Percentiles rank a stretch among this genome's conserved stretches.
These are phyloP conservation scores for Melozone crissalis DNA, from an alignment of 2,113 vertebrate species.

Conservation along the genomic window DNA sequence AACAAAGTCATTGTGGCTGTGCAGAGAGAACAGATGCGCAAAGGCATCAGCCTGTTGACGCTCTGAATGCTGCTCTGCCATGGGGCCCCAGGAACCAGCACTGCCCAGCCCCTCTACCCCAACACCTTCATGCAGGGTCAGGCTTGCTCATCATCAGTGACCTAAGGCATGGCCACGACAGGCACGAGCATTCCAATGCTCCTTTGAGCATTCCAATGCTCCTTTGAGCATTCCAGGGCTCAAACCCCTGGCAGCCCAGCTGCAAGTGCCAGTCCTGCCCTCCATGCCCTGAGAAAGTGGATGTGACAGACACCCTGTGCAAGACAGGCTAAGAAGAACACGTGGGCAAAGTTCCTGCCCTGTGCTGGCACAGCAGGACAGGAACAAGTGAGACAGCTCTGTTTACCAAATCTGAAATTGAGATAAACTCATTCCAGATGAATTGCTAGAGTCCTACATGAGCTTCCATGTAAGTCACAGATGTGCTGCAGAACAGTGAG, in stretches of 20 bases:
- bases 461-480: background rate
- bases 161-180: background rate
- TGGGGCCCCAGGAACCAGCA: background rate
- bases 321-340: background rate
- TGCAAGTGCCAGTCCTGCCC: background rate
- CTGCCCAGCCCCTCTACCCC: background rate
- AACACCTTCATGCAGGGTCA: background rate
- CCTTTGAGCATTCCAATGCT: background rate
- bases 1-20: conserved; percentile 96
- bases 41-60: background rate
- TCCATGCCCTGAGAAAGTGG: rapidly evolving
- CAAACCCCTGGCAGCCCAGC: background rate
- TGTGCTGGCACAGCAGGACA: background rate
- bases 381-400: background rate
- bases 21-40: background rate
- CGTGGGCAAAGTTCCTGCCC: background rate
- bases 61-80: background rate
- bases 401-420: background rate
- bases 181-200: rapidly evolving
- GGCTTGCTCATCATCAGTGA: background rate
- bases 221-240: background rate
- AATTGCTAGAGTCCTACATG: background rate
- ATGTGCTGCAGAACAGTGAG: rapidly evolving
- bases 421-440: background rate
- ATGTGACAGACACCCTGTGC: background rate